A percentile compares a stretch with the other conserved stretches of the same genome.
Conservation (phyloP, 2,113 vertebrate species). For the Xiphorhynchus elegans region DNA sequence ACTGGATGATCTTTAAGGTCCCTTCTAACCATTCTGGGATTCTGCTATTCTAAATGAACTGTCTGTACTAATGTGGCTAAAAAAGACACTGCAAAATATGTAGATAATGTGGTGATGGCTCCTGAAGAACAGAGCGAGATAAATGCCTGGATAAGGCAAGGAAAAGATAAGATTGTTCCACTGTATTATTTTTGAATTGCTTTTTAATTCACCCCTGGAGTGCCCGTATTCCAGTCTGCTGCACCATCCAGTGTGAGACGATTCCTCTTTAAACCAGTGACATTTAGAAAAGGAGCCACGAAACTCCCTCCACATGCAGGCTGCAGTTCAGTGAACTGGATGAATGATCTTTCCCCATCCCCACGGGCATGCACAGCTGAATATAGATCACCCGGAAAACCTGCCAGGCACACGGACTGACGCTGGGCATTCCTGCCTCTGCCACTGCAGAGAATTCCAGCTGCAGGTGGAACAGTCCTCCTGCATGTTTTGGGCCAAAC, state of each 20-base stretch:
- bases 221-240: not conserved
- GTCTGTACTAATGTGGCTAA: not conserved
- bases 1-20: not conserved
- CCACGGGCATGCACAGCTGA: conserved; percentile 28
- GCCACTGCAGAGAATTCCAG: not conserved
- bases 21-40: not conserved
- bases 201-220: conserved; percentile 50
- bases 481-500: not conserved
- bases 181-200: conserved; percentile 1
- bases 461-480: not conserved
- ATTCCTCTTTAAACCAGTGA: conserved; percentile 25
- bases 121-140: not conserved
- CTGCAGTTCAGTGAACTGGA: conserved; percentile 56
- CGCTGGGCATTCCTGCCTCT: not conserved
- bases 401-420: not conserved
- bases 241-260: not conserved
- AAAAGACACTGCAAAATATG: not conserved
- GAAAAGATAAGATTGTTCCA: conserved; percentile 25
- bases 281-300: conserved; percentile 3
- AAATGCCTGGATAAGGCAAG: not conserved
- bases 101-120: not conserved
- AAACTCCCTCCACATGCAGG: not conserved
- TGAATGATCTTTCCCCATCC: conserved; percentile 49
- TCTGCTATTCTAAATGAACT: not conserved
- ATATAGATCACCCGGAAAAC: conserved; percentile 43